phyloP scores from a whole-genome alignment of 2,113 vertebrate species.

The Notarius lentiginosus region DNA sequence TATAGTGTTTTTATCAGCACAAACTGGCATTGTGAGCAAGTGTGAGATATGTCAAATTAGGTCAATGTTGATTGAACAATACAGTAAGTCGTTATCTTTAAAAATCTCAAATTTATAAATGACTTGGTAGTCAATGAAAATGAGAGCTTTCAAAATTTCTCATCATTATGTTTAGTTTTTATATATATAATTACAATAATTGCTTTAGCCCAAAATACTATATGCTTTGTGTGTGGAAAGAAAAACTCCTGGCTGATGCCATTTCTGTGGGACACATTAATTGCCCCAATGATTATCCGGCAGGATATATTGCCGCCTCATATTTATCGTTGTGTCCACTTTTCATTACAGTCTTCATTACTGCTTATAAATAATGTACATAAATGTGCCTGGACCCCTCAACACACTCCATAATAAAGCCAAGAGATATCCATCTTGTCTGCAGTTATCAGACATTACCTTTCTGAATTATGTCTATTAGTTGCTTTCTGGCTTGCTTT shows the following conservation, averaged over 20 bases:
- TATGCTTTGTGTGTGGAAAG: conserved; percentile 48
- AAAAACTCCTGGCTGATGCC: conserved; percentile 59
- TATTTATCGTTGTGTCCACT: conserved; percentile 82
- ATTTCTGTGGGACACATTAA: conserved; percentile 72
- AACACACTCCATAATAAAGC: conserved; percentile 70
- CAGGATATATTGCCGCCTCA: conserved; percentile 64
- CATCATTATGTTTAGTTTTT: no score
- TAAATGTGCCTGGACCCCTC: conserved; percentile 72
- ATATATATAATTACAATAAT: conserved; percentile 61
- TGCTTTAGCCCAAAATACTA: conserved; percentile 61
- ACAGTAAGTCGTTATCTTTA: conserved; percentile 30
- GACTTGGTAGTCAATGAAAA: conserved; percentile 26
- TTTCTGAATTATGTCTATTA: conserved; percentile 76
- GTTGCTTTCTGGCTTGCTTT: conserved; percentile 63
- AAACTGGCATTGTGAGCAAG: neutral
- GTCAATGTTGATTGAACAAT: conserved; percentile 30
- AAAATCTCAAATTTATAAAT: conserved; percentile 31
- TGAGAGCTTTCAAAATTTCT: conserved; percentile 33
- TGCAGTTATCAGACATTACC: conserved; percentile 72
- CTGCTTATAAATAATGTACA: conserved; percentile 74
- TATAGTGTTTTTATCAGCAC: neutral
- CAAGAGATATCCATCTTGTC: conserved; percentile 75
- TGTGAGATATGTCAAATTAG: neutral
- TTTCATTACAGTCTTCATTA: conserved; percentile 83
- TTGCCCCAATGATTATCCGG: conserved; percentile 74